Base-by-base conservation (phyloP, 2,888 invertebrate species). In the Gasteruption jaculator region DNA sequence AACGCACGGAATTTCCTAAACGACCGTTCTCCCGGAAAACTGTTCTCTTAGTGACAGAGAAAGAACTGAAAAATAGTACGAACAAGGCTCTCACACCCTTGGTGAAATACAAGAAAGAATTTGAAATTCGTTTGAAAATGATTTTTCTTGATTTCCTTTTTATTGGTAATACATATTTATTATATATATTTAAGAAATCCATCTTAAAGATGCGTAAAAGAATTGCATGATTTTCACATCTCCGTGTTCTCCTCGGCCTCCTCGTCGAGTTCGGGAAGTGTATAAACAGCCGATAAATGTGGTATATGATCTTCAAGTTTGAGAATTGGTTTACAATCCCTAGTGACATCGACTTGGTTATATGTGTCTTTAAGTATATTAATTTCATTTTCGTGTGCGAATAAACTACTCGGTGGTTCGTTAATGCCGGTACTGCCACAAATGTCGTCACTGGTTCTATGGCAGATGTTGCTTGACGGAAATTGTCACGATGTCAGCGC, bases 401-500 rank as follows among this genome's bases (percentile, higher is more conserved):
- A 71, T 47, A 67, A 51, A 50, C 60, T 61, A 14, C 52, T 52
- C 30, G 68, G 66, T 27, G 67, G 60, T 48, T 69, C 68, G n/a
- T n/a, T n/a, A n/a, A n/a, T n/a, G 8, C 46, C 22, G 7, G 11
- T 15, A 6, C 8, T 48, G 47, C 58, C 61, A 52, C 68, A 67
- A 35, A 68, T 60, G 38, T 70, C 70, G 43, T 63, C 62, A 48
- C 62, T 60, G 52, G 60, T 67, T 48, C 67, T 64, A 46, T 66
- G 68, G 52, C 63, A 63, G 52, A 65, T 52, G 43, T 61, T 64
- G 54, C 65, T 68, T 38, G 65, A 58, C 40, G 69, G 81, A 77
- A 83, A 83, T 76, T 84, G 84, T 84, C 84, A 84, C 78, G 83
- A 84, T 50, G 77, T 77, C 74, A 83, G 75, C 46, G 81, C 82